These are phyloP conservation scores for Syncerus caffer DNA, from an alignment of 2,797 vertebrate species.

Conservation along the genomic window DNA sequence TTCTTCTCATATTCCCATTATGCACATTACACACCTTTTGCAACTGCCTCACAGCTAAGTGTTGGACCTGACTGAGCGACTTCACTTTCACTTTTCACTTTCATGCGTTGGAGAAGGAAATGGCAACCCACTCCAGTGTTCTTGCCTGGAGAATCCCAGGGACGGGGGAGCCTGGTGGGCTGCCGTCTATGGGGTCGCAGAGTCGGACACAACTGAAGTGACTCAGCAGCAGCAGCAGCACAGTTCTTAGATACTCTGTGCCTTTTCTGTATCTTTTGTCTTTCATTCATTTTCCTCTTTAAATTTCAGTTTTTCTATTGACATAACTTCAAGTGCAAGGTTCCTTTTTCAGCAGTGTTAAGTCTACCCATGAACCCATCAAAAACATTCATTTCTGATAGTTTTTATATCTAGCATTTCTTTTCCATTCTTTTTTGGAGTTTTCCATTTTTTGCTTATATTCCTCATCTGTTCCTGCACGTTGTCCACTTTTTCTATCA, in stretches of 20 bases:
- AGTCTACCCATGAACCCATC: background rate
- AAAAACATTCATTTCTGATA: background rate
- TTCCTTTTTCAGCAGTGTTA: background rate
- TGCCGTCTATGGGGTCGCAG: too few relatives aligned
- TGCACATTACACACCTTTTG: background rate
- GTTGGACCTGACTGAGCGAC: too few relatives aligned
- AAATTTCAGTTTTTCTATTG: background rate
- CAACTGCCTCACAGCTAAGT: background rate
- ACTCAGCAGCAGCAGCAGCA: too few relatives aligned
- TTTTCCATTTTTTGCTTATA: background rate
- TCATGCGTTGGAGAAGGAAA: too few relatives aligned
- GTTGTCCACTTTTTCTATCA: background rate
- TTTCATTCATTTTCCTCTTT: background rate
- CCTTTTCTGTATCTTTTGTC: background rate
- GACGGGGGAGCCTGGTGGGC: too few relatives aligned
- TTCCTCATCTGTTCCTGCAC: background rate
- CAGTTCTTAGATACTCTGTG: background rate
- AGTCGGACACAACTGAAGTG: too few relatives aligned
- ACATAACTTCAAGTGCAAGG: background rate
- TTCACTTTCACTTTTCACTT: too few relatives aligned
- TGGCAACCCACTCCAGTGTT: too few relatives aligned
- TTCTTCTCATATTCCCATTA: background rate
- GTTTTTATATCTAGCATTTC: background rate
- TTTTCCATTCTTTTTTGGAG: background rate
- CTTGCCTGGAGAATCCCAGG: too few relatives aligned